phyloP scores from a whole-genome alignment of 2,113 vertebrate genomes.

The Oplegnathus fasciatus region DNA sequence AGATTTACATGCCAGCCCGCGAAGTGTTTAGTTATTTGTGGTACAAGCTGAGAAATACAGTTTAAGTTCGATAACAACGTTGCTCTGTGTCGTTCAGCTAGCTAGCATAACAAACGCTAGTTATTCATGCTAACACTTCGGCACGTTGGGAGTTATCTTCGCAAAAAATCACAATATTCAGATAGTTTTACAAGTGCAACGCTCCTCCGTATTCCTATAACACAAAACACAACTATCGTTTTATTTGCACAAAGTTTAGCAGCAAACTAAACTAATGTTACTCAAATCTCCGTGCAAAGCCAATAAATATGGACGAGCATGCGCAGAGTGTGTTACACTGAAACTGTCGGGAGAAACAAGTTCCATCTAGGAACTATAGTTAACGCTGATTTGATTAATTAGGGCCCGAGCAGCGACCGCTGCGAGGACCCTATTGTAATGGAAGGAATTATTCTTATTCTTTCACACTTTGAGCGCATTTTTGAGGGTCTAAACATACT shows the following conservation, averaged over 20 bases:
- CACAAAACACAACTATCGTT: neutral
- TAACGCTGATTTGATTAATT: too few species aligned
- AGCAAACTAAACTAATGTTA: neutral
- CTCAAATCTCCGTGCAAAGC: neutral
- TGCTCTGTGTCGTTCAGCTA: slow-evolving; percentile 7
- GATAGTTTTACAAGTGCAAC: neutral
- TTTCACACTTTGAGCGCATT: too few species aligned
- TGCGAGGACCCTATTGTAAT: too few species aligned
- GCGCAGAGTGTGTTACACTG: slow-evolving; percentile 41
- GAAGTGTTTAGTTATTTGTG: neutral
- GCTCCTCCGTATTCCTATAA: neutral
- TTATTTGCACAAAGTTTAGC: neutral
- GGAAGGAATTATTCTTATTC: too few species aligned
- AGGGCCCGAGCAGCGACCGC: too few species aligned
- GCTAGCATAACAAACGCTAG: slow-evolving; percentile 36
- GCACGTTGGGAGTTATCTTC: neutral
- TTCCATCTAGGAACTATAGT: slow-evolving; percentile 31
- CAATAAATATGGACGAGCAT: neutral
- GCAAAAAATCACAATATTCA: neutral
- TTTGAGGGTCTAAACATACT: too few species aligned
- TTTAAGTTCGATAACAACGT: neutral
- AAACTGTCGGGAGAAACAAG: slow-evolving; percentile 41
- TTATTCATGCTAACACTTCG: neutral
- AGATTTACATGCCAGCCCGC: neutral
- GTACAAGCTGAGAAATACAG: neutral